Evolutionary conservation across 1,140 invertebrate genomes (phyloP), one percentile per base, ranked within the genome.

Genomic region (Paramacrobiotus metropolitanus): DNA sequence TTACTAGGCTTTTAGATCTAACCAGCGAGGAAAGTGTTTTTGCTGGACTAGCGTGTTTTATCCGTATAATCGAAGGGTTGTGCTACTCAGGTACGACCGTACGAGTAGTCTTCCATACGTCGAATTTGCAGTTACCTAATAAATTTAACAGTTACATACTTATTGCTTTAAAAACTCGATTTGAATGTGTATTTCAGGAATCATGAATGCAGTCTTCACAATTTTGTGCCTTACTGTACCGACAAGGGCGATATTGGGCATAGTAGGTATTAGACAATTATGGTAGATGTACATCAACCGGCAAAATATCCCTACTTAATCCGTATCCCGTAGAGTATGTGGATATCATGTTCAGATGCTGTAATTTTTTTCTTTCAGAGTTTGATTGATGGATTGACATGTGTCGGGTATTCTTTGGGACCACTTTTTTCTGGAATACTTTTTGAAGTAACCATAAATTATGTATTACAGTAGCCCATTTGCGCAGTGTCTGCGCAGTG

Each of bases 41-140:
- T 24, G 48, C 15, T 28, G 48, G 15, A 24, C 15, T 55, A 9
- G 48, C 15, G 4, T 55, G 48, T 28, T 9, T 55, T 9, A 55
- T 55, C 24, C 48, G 48, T 9, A 24, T 15, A 15, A 24, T 55
- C 4, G 48, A 55, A 55, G 48, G 15, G 28, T 55, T 55, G 4
- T 55, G 48, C 48, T 55, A 55, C 28, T 15, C 48, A 24, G 48
- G 48, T 55, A 40, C n/a, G n/a, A n/a, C n/a, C n/a, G n/a, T n/a
- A n/a, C n/a, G n/a, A n/a, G n/a, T n/a, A n/a, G n/a, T 40, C n/a
- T 40, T 40, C 9, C 9, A 9, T n/a, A 40, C 9, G 9, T n/a
- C 34, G 34, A 40, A n/a, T 9, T 40, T 40, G 34, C 34, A 9
- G 34, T n/a, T 40, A 40, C 34, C n/a, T n/a, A 40, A 9, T 9